phyloP scores from a whole-genome alignment of 2,113 vertebrate genomes.

The Brachyistius frenatus region DNA sequence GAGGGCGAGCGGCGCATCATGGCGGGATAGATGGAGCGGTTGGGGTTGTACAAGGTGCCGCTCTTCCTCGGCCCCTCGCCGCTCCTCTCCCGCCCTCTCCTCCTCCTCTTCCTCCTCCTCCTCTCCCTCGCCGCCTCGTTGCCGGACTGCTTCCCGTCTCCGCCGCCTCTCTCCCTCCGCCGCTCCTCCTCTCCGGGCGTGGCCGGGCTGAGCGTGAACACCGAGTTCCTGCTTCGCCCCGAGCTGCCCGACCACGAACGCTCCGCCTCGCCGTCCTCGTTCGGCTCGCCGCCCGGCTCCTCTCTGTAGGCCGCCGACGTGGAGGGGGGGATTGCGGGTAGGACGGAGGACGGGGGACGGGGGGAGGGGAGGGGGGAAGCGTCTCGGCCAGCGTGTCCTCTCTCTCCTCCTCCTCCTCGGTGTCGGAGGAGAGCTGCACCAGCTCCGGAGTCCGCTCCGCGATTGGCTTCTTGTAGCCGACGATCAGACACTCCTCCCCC shows the following conservation, averaged over 20 bases:
- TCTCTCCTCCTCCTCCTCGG: conserved; percentile 83
- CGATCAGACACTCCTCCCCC: conserved; percentile 90
- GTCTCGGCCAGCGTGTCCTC: background rate
- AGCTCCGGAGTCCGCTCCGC: conserved; percentile 94
- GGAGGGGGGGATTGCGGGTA: conserved; percentile 65
- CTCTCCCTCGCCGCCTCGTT: background rate
- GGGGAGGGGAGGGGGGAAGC: background rate
- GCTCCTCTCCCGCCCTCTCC: background rate
- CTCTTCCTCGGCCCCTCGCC: conserved; percentile 9
- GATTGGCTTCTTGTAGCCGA: conserved; percentile 93
- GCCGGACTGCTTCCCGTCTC: conserved; percentile 5
- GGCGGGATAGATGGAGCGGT: conserved; percentile 67
- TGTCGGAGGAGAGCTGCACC: conserved; percentile 92
- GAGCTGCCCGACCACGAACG: conserved; percentile 51
- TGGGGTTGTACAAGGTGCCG: conserved; percentile 56
- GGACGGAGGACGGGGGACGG: background rate
- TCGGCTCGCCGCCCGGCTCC: background rate
- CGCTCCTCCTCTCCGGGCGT: background rate
- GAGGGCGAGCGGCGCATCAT: conserved; percentile 51
- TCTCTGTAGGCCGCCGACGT: conserved; percentile 23
- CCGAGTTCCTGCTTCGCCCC: conserved; percentile 38
- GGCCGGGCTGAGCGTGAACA: conserved; percentile 28
- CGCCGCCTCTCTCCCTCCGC: background rate
- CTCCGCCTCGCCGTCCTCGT: background rate
- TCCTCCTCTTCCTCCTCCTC: conserved; percentile 14